Conservation (phyloP, 2,113 vertebrate species). For the Oncorhynchus tshawytscha region DNA sequence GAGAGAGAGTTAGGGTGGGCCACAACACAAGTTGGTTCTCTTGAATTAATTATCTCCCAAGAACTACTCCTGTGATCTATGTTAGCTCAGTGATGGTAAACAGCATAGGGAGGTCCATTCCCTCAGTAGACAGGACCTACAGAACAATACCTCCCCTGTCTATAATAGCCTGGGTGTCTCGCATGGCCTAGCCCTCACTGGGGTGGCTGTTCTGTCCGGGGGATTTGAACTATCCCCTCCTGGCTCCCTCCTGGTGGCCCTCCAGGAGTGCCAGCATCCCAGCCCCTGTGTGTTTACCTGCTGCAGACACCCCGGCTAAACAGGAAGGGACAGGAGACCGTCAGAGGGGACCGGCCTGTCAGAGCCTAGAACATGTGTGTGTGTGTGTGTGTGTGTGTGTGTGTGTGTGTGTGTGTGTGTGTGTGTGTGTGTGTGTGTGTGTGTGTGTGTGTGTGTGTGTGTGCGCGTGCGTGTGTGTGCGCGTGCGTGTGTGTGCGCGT, state of each 20-base stretch:
- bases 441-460: too few relatives aligned
- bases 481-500: background rate
- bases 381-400: too few relatives aligned
- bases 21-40: slow-evolving; percentile 39
- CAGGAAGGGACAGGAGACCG: slow-evolving; percentile 88
- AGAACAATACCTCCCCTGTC: slow-evolving; percentile 14
- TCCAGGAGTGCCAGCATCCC: slow-evolving; percentile 11
- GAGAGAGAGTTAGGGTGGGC: slow-evolving; percentile 24
- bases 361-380: background rate
- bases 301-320: slow-evolving; percentile 93
- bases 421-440: too few relatives aligned
- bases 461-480: too few relatives aligned
- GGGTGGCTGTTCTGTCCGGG: slow-evolving; percentile 36
- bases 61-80: slow-evolving; percentile 60
- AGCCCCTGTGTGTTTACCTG: slow-evolving; percentile 84
- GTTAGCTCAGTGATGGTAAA: slow-evolving; percentile 11
- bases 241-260: slow-evolving; percentile 26
- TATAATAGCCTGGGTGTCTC: slow-evolving; percentile 15
- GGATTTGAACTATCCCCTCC: slow-evolving; percentile 66
- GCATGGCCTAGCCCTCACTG: too few relatives aligned
- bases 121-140: slow-evolving; percentile 24
- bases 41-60: slow-evolving; percentile 66
- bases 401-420: too few relatives aligned
- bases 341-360: slow-evolving; percentile 66
- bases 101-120: slow-evolving; percentile 32